Conservation (phyloP, 2,113 vertebrate species). For the Caracal caracal region DNA sequence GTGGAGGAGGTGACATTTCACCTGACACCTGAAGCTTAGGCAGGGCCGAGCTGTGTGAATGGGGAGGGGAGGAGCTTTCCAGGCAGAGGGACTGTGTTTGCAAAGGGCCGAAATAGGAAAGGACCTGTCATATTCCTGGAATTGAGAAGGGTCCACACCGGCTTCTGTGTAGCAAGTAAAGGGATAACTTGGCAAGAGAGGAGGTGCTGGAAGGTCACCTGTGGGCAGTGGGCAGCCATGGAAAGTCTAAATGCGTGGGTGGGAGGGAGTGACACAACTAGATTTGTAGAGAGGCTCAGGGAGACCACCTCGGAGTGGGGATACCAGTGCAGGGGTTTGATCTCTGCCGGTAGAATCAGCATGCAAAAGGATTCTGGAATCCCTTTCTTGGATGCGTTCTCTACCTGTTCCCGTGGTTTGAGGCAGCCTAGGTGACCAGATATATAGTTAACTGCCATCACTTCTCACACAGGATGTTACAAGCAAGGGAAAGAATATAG, state of each 20-base stretch:
- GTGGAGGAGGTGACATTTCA: neutral
- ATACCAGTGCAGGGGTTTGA: neutral
- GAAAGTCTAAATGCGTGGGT: no score
- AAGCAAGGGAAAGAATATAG: neutral
- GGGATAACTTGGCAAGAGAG: neutral
- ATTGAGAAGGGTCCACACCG: rapidly evolving
- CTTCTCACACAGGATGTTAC: neutral
- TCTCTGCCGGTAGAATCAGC: neutral
- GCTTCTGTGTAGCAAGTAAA: neutral
- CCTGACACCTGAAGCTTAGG: neutral
- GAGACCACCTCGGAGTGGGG: neutral
- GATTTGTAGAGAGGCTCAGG: neutral
- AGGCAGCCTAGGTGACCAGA: neutral
- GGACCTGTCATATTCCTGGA: neutral
- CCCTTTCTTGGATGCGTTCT: neutral
- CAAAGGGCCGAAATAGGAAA: neutral
- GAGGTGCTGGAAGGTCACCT: neutral
- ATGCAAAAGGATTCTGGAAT: neutral
- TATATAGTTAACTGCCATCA: neutral
- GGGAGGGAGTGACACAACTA: neutral
- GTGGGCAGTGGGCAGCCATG: neutral
- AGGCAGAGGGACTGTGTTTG: neutral
- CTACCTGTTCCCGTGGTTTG: neutral
- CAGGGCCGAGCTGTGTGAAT: neutral
- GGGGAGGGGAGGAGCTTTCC: neutral